A percentile compares a stretch with the other conserved stretches of the same genome.
phyloP scores from a whole-genome alignment of 2,113 vertebrate genomes.

The Platichthys stellatus region DNA sequence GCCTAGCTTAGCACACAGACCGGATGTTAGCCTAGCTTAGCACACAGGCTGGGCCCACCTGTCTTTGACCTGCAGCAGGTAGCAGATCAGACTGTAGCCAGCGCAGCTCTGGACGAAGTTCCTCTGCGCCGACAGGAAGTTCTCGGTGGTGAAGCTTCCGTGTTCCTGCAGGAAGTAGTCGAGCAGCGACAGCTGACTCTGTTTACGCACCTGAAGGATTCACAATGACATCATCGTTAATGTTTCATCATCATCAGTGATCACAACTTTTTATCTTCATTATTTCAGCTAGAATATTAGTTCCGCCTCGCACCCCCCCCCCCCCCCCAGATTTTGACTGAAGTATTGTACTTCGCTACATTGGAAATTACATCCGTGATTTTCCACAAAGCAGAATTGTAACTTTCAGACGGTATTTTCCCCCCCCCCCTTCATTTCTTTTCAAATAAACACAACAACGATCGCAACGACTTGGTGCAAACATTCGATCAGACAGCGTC shows the following conservation, averaged over 20 bases:
- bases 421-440: too few relatives aligned
- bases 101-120: slow-evolving; percentile 96
- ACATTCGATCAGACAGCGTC: too few relatives aligned
- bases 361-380: too few relatives aligned
- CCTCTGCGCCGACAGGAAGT: slow-evolving; percentile 91
- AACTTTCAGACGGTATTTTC: too few relatives aligned
- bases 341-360: too few relatives aligned
- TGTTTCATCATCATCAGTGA: not conserved
- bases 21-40: not conserved
- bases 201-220: slow-evolving; percentile 86
- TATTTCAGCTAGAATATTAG: too few relatives aligned
- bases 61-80: slow-evolving; percentile 97
- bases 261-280: too few relatives aligned
- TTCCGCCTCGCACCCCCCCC: too few relatives aligned
- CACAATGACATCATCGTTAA: not conserved
- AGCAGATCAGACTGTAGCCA: slow-evolving; percentile 94
- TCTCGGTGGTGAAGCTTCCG: slow-evolving; percentile 89
- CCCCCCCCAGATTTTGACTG: too few relatives aligned
- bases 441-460: too few relatives aligned
- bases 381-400: too few relatives aligned
- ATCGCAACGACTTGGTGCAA: too few relatives aligned
- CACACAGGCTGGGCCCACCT: slow-evolving; percentile 74
- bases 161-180: slow-evolving; percentile 97
- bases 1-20: not conserved
- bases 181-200: slow-evolving; percentile 92